Conservation (phyloP, 35 echinoderm and acorn worm genomes). For the Diadema setosum region DNA sequence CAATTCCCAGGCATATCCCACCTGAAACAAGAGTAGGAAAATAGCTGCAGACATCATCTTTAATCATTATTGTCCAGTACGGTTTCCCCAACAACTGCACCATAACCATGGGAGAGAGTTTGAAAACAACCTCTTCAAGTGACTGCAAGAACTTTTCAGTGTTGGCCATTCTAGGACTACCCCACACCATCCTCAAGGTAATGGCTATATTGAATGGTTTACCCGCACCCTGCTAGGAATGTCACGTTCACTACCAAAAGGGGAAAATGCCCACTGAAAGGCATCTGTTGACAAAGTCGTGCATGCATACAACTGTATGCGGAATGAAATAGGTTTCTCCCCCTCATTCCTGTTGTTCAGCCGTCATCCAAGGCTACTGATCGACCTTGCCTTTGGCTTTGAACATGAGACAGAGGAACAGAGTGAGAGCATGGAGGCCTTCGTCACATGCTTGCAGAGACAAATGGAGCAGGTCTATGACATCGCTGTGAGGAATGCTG, state of each 20-base stretch:
- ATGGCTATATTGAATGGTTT: conserved; percentile 49
- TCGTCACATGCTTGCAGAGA: neutral
- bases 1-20: conserved; percentile 69
- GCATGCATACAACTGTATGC: conserved; percentile 60
- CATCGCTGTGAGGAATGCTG: conserved; percentile 13
- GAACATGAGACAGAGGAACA: neutral
- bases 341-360: conserved; percentile 71
- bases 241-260: conserved; percentile 1
- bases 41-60: conserved; percentile 52
- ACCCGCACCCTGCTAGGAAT: conserved; percentile 30
- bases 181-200: conserved; percentile 62
- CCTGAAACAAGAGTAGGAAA: conserved; percentile 37
- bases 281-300: conserved; percentile 14
- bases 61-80: conserved; percentile 30
- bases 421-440: neutral
- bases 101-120: conserved; percentile 61
- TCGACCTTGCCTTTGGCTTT: conserved; percentile 56
- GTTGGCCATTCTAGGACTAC: conserved; percentile 31
- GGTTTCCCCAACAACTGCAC: conserved; percentile 32
- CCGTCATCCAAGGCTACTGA: conserved; percentile 30
- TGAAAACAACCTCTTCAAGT: conserved; percentile 46
- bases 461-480: conserved; percentile 45
- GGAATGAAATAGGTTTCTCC: conserved; percentile 38
- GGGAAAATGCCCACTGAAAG: conserved; percentile 50
- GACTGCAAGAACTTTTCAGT: conserved; percentile 23